Base-by-base conservation (phyloP, 2,797 vertebrate species). In the Setipinna tenuifilis region DNA sequence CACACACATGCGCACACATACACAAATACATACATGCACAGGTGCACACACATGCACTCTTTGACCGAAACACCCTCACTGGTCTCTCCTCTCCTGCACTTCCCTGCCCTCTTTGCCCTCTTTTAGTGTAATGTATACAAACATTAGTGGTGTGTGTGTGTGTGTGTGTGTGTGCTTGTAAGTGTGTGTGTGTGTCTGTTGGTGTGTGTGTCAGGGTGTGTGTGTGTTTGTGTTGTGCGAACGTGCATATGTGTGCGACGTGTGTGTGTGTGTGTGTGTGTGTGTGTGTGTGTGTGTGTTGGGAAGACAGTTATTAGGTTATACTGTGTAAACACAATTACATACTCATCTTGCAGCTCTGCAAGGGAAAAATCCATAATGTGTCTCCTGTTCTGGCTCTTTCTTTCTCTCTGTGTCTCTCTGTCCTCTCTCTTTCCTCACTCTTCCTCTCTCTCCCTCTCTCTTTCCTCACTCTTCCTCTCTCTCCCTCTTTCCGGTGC, bases 251-350 rank as follows among this genome's bases (percentile, higher is more conserved):
- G 46, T 48, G 46, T 48, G 46, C 10, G 46, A 11, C 28, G 25
- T 12, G 25, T 14, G 28, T 31, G 11, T 31, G 25, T 71, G 28
- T 71, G 25, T 71, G 65, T 71, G 65, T 11, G 23, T 6, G 5
- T 28, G 25, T 3, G 16, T 6, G 14, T 41, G 16, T 7, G 28
- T 28, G 7, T 75, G 68, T 75, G 68, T 41, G 16, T 35, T 4
- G 28, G 68, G 28, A 35, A 3, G 16, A 17, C 28, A 19, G 28
- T 41, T 41, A 75, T 75, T 75, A 75, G 28, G 68, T 75, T 75
- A 75, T 75, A 31, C 68, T 75, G 28, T 35, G 68, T 35, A 75
- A 75, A 75, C 68, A 19, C 68, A 75, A 75, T 75, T 75, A 75
- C 14, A 75, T 75, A 75, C 68, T 35, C 68, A 41, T 75, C 68